phyloP scores from a whole-genome alignment of 2,888 invertebrate species.

The Pristionchus japonicus region DNA sequence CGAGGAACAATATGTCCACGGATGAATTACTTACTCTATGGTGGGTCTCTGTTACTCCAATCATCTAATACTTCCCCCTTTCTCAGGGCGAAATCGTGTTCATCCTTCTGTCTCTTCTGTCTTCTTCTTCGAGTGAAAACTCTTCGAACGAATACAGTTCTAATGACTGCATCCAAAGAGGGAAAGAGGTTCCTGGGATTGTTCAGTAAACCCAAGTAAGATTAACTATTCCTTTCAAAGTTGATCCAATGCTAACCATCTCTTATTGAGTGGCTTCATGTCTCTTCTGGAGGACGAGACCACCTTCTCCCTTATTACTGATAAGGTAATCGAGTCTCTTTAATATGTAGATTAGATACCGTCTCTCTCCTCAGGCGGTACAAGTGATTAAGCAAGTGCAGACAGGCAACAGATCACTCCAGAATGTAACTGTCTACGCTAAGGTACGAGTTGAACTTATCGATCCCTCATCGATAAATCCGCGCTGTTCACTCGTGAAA shows the following conservation, averaged over 20 bases:
- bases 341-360: not conserved
- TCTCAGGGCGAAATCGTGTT: not conserved
- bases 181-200: conserved; percentile 56
- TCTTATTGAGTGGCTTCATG: conserved; percentile 27
- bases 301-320: not conserved
- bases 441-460: too few species aligned
- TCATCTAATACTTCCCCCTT: not conserved
- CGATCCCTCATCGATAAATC: too few species aligned
- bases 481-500: too few species aligned
- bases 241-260: not conserved
- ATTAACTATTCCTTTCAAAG: not conserved
- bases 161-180: conserved; percentile 56
- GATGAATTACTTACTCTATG: not conserved
- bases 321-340: not conserved
- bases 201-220: conserved; percentile 55
- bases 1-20: not conserved
- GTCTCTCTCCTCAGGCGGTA: not conserved
- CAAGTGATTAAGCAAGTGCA: conserved; percentile 15
- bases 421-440: conserved; percentile 44
- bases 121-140: conserved; percentile 51
- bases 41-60: not conserved
- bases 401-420: conserved; percentile 43
- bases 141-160: conserved; percentile 52
- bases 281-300: conserved; percentile 38
- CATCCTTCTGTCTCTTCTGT: conserved; percentile 41